phyloP scores from a whole-genome alignment of 2,113 vertebrate species.

The Osmerus mordax region DNA sequence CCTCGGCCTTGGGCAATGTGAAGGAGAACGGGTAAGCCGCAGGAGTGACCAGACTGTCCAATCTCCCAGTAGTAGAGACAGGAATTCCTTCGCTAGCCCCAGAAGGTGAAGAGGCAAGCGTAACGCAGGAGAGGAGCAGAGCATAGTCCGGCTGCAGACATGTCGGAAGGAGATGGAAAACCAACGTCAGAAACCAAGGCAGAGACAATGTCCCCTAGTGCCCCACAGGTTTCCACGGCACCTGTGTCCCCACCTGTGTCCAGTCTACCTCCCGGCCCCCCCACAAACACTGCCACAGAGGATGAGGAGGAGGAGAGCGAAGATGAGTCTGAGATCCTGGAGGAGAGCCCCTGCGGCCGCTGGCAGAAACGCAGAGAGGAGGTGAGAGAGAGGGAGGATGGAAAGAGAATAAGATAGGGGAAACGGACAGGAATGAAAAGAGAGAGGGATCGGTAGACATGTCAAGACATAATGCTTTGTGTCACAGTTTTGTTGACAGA shows the following conservation, averaged over 20 bases:
- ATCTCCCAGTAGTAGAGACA: too few species aligned
- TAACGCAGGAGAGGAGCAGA: background rate
- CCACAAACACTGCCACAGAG: conserved; percentile 67
- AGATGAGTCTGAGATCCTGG: conserved; percentile 87
- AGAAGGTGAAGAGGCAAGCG: too few species aligned
- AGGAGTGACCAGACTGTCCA: too few species aligned
- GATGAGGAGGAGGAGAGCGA: conserved; percentile 88
- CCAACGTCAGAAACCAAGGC: conserved; percentile 35
- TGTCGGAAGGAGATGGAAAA: conserved; percentile 57
- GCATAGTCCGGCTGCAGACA: conserved; percentile 13
- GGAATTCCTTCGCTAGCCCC: too few species aligned
- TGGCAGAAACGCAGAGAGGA: conserved; percentile 88
- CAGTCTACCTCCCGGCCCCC: conserved; percentile 66
- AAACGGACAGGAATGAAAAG: conserved; percentile 75
- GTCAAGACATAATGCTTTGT: too few species aligned
- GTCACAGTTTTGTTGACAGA: too few species aligned
- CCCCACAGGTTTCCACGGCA: conserved; percentile 57
- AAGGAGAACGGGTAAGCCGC: background rate
- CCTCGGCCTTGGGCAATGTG: background rate
- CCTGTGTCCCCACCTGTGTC: conserved; percentile 79
- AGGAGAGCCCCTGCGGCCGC: conserved; percentile 87
- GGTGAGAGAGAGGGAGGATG: conserved; percentile 58
- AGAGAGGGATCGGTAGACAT: conserved; percentile 63
- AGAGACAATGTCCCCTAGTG: conserved; percentile 53
- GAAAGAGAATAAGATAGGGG: background rate